Evolutionary conservation across 2,888 invertebrate genomes (phyloP).

Genomic region (Arenicola marina): DNA sequence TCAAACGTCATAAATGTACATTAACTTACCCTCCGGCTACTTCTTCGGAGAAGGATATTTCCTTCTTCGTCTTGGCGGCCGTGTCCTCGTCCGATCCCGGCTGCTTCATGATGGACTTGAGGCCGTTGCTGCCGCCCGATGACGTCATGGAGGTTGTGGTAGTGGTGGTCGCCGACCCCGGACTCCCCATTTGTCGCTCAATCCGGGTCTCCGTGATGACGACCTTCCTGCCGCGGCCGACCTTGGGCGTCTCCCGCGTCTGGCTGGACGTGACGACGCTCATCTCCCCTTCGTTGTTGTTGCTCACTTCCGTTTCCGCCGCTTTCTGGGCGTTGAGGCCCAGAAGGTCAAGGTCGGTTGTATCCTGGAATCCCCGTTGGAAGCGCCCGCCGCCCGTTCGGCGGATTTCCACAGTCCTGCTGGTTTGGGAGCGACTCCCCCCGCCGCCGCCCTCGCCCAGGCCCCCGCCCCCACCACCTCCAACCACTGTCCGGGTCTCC

Average conservation of each 20-base stretch:
- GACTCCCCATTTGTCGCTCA: not conserved
- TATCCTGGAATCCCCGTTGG: too few species aligned
- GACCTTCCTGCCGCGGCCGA: not conserved
- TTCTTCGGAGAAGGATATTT: conserved; percentile 55
- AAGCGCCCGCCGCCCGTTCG: too few species aligned
- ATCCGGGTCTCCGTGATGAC: conserved; percentile 10
- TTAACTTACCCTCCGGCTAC: conserved; percentile 27
- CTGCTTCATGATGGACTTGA: conserved; percentile 20
- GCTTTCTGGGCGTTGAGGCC: too few species aligned
- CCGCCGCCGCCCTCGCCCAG: too few species aligned
- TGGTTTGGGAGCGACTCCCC: too few species aligned
- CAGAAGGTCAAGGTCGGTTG: too few species aligned
- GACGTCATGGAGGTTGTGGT: not conserved
- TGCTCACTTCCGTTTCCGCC: too few species aligned
- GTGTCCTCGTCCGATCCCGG: not conserved
- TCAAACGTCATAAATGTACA: too few species aligned
- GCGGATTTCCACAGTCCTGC: too few species aligned
- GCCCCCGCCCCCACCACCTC: too few species aligned
- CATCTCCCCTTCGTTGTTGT: not conserved
- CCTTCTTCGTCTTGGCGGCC: conserved; percentile 38
- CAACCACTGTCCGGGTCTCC: too few species aligned
- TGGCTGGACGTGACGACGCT: not conserved
- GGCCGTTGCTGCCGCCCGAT: not conserved
- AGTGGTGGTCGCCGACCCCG: not conserved
- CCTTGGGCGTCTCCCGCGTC: not conserved